Percentiles rank a stretch among this genome's conserved stretches.
phyloP scores from a whole-genome alignment of 2,113 vertebrate species.

The Campylorhamphus procurvoides region DNA sequence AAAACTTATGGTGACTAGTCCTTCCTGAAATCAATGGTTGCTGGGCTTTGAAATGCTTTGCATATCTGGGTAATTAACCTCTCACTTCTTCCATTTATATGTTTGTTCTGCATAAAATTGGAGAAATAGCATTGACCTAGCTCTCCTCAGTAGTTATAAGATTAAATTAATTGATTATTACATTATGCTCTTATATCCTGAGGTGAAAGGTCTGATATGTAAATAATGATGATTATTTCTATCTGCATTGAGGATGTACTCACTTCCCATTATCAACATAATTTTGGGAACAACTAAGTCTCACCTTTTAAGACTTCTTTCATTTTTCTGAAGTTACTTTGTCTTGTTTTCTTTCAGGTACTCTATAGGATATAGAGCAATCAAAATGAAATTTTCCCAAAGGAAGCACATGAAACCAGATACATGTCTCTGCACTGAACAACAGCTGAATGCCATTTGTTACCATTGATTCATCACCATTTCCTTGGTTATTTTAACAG shows the following conservation, averaged over 20 bases:
- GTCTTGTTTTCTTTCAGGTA: not conserved
- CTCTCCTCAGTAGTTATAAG: not conserved
- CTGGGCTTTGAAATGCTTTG: not conserved
- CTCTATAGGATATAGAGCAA: not conserved
- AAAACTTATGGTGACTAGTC: fast-evolving
- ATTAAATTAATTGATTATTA: not conserved
- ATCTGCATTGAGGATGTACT: not conserved
- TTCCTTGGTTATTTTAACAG: not conserved
- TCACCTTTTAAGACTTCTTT: not conserved
- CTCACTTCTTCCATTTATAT: not conserved
- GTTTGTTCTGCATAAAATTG: not conserved
- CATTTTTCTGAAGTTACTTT: not conserved
- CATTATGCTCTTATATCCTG: not conserved
- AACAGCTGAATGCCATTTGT: not conserved
- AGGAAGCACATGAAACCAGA: not conserved
- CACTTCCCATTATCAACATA: not conserved
- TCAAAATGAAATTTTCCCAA: not conserved
- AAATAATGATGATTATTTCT: not conserved
- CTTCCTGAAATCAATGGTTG: not conserved
- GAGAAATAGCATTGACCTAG: not conserved
- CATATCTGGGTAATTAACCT: not conserved
- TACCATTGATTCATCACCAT: not conserved
- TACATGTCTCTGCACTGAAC: not conserved
- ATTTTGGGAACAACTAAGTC: not conserved
- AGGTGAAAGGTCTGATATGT: not conserved